Base-by-base conservation (phyloP, 2,797 vertebrate genomes). In the Tragelaphus eurycerus region DNA sequence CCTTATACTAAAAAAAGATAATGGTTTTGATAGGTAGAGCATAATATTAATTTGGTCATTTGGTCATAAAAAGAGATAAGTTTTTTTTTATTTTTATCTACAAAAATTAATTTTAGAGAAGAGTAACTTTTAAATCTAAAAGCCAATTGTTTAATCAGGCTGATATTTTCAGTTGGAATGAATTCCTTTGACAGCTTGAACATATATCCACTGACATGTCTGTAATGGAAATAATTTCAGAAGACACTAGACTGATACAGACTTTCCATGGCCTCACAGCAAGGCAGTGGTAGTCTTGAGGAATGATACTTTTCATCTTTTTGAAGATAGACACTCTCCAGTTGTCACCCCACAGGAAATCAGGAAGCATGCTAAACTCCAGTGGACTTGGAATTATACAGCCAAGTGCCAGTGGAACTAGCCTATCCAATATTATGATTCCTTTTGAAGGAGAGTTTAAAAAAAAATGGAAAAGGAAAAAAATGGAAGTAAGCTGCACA, bases 371-470 rank as follows among this genome's bases (percentile, higher is more conserved):
- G 86, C 38, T 90, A 85, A 92, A 52, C 78, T 62, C 38, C 85
- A 14, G 46, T 96, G 93, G 92, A 71, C 90, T 85, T 93, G 62
- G 86, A 46, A 46, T 98, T 92, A 88, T 16, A 81, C 57, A 88
- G 19, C 15, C 29, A 64, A 2, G 27, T 43, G 82, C 78, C 38
- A 89, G 57, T 95, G 89, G 79, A 97, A 97, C 96, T 23, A 1
- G 87, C 27, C 43, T 93, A 54, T 46, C 82, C 92, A 97, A 90
- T 7, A 4, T 90, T 91, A 46, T 64, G 92, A 93, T 96, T 98
- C 98, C 86, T 95, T 97, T 95, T 96, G 94, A 98, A 98, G 92
- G 52, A 88, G 95, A 97, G 17, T 59, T 82, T 23, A 8, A 14
- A 88, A 92, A 43, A n/a, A 50, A 14, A 86, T 84, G 8, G 27